Evolutionary conservation across 2,797 vertebrate species (phyloP).

Genomic region (Sebastes dallii): DNA sequence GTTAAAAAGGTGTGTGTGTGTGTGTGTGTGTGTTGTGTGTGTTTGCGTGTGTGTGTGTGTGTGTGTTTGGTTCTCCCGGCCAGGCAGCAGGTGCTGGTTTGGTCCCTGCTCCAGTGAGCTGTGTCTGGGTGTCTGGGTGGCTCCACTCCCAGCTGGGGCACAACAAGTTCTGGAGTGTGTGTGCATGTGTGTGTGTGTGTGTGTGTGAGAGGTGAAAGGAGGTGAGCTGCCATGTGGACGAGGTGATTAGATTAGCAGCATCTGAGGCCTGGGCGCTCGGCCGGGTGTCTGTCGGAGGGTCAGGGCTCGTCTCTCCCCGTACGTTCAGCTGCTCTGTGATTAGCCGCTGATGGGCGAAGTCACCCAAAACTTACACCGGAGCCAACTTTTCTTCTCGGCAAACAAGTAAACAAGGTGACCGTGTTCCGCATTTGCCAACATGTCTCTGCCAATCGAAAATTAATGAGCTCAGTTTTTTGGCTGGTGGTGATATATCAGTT

Average conservation of each 20-base stretch:
- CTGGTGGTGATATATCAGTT: slow-evolving; percentile 7
- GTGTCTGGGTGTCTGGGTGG: slow-evolving; percentile 67
- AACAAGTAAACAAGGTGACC: slow-evolving; percentile 74
- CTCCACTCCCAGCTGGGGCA: slow-evolving; percentile 70
- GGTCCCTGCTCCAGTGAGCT: slow-evolving; percentile 73
- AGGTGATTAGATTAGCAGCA: slow-evolving; percentile 70
- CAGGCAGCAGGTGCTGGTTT: slow-evolving; percentile 73
- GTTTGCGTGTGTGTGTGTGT: not conserved
- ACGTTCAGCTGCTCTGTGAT: slow-evolving; percentile 56
- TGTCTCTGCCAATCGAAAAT: slow-evolving; percentile 40
- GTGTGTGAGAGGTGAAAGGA: slow-evolving; percentile 28
- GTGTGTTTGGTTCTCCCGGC: slow-evolving; percentile 33
- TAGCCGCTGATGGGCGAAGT: slow-evolving; percentile 62
- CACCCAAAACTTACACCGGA: slow-evolving; percentile 48
- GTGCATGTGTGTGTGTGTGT: not conserved
- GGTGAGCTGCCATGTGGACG: slow-evolving; percentile 66
- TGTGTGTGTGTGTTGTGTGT: not conserved
- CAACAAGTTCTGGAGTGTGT: slow-evolving; percentile 35
- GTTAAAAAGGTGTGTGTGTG: not conserved
- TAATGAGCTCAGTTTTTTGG: slow-evolving; percentile 55
- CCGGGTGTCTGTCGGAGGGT: slow-evolving; percentile 47
- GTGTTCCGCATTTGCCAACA: slow-evolving; percentile 60
- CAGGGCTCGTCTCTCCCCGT: slow-evolving; percentile 55
- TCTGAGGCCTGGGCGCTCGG: slow-evolving; percentile 52
- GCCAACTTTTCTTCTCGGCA: slow-evolving; percentile 62